These are phyloP conservation scores for Dyspetes luteomarginatus DNA, from an alignment of 2,888 invertebrate species.

Conservation along the genomic window DNA sequence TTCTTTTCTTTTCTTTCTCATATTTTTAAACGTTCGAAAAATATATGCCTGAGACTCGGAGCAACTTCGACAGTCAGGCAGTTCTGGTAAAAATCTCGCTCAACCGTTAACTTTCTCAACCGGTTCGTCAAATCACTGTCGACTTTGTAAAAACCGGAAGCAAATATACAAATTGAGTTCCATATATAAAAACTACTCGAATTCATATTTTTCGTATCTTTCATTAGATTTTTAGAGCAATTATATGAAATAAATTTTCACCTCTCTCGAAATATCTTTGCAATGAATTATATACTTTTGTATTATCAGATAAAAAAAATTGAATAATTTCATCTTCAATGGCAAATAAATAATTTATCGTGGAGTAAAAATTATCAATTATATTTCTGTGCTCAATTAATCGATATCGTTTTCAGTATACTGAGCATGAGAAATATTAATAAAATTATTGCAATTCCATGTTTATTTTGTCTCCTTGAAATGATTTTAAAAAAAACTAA, in stretches of 20 bases:
- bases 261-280: too few species aligned
- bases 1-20: background rate
- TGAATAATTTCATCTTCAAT: background rate
- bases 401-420: too few species aligned
- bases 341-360: background rate
- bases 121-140: constrained; percentile 58
- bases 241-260: too few species aligned
- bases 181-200: constrained; percentile 9
- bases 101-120: constrained; percentile 64
- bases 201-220: constrained; percentile 7
- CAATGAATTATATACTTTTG: background rate
- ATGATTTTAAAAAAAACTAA: too few species aligned
- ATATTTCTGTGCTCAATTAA: too few species aligned
- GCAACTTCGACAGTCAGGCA: background rate
- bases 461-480: too few species aligned
- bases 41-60: background rate
- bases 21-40: constrained; percentile 1
- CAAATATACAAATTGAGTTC: background rate
- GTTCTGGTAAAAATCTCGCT: background rate
- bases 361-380: background rate
- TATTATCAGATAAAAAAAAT: background rate
- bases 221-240: too few species aligned
- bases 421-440: too few species aligned
- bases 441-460: too few species aligned
- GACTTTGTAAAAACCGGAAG: constrained; percentile 47